Base-by-base conservation (phyloP, 1,140 invertebrate genomes). In the Cyrtorhinus lividipennis region DNA sequence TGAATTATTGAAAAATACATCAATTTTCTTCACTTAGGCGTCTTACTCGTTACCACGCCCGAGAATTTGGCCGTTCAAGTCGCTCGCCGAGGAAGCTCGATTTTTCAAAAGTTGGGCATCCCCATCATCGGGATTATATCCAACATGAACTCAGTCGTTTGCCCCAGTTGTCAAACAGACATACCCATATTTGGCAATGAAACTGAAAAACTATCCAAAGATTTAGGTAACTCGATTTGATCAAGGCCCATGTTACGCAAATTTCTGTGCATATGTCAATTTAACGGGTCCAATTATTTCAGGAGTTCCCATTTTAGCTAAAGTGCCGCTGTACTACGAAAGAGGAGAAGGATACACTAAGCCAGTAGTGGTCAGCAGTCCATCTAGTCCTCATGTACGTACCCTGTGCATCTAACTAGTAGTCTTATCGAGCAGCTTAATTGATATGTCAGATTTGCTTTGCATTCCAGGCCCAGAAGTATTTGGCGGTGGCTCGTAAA, bases 21-120 rank as follows among this genome's bases (percentile, higher is more conserved):
- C 44, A n/a, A 45, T 45, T 45, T 45, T n/a, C 12, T 45, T 45
- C 44, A 12, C n/a, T 61, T 72, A 77, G 87, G 87, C 24, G 87
- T 83, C 5, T 66, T 95, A 5, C 74, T 95, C 25, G 86, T 95
- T 0, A 91, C 88, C 15, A 93, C 90, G 1, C 90, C 91, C 0
- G 90, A 94, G 72, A 81, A 80, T 60, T 84, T 89, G 3, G 84
- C 91, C 0, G 68, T 92, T 2, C 81, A 90, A 69, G 90, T 94
- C 30, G 86, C 89, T 0, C 78, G 81, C 65, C 79, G 88, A 71
- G 88, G 88, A 30, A 82, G 83, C 1, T 80, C 81, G 65, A 91
- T 92, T 87, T 88, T 88, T 68, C 77, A 83, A 67, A 91, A 86
- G 71, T 72, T 92, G 2, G 77, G 84, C 60, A 80, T 93, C 59